phyloP scores from a whole-genome alignment of 64 coral and sea anemone genomes.

The Porites australiensis region DNA sequence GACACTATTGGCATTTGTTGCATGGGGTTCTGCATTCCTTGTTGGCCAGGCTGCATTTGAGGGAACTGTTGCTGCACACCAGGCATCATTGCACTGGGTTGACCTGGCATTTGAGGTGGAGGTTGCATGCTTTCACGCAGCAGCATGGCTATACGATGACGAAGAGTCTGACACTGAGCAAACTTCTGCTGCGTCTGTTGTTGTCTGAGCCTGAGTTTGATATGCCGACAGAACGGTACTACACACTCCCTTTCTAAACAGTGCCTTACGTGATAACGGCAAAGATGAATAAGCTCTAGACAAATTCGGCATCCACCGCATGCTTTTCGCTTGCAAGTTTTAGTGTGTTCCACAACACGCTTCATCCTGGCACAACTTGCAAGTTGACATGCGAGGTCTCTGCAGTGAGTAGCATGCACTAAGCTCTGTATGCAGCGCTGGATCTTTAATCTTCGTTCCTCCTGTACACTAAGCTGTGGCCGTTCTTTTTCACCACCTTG shows the following conservation, averaged over 20 bases:
- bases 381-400: conserved; percentile 68
- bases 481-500: conserved; percentile 75
- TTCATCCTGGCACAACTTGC: conserved; percentile 98
- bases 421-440: conserved; percentile 95
- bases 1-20: no score
- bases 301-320: conserved; percentile 94
- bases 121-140: conserved; percentile 53
- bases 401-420: conserved; percentile 97
- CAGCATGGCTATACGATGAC: conserved; percentile 91
- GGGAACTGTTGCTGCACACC: conserved; percentile 57
- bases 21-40: not conserved
- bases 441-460: conserved; percentile 89
- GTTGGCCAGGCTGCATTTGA: conserved; percentile 43
- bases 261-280: conserved; percentile 99
- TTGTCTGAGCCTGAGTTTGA: conserved; percentile 96
- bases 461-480: conserved; percentile 83
- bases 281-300: conserved; percentile 95
- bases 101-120: conserved; percentile 56
- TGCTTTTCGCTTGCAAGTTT: conserved; percentile 92
- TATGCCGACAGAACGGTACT: conserved; percentile 97
- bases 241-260: conserved; percentile 91
- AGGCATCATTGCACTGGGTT: conserved; percentile 40
- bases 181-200: conserved; percentile 97
- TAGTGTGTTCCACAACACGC: conserved; percentile 96
- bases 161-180: conserved; percentile 89